Evolutionary conservation across 2,888 invertebrate species (phyloP), one percentile per base, ranked within the genome.

Genomic region (Tuta absoluta): DNA sequence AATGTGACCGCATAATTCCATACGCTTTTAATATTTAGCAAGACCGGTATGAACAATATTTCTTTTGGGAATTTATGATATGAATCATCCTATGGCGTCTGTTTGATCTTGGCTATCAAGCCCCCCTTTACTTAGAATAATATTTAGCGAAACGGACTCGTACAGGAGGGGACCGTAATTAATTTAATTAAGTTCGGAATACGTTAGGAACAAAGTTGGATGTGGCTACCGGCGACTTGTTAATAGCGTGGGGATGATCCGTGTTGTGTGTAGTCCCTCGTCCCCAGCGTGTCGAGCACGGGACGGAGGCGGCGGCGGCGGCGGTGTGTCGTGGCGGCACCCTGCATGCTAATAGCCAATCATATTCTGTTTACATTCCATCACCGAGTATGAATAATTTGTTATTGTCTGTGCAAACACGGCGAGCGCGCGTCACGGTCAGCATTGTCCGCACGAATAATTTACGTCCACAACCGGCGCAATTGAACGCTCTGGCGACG

Each of bases 331-430:
- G 75, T 74, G 41, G 23, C 75, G 73, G 81, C 84, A 79, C 85
- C 86, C 85, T 76, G 79, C 87, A 88, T 87, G 87, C 82, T 90
- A 89, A 91, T 89, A 90, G 85, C 90, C 91, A 91, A 91, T 91
- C 91, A 91, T 89, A 89, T 89, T 90, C 88, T 91, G 91, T 91
- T 91, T 91, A 90, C 90, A 91, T 91, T 91, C 87, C 91, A 91
- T 91, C 91, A 87, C 78, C 76, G 86, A 83, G 86, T 86, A 90
- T 91, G 91, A 91, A 91, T 91, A 90, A 91, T 91, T 90, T 88
- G 90, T 87, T 91, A 89, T 90, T 89, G 89, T 90, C 89, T 87
- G 80, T 72, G 81, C 85, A 89, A 89, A 90, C 86, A 88, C 76
- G 79, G 78, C 76, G 78, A 75, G 72, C 70, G 73, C 75, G 78